Conservation (phyloP, 2,888 invertebrate species). For the Ethmia dodecea region DNA sequence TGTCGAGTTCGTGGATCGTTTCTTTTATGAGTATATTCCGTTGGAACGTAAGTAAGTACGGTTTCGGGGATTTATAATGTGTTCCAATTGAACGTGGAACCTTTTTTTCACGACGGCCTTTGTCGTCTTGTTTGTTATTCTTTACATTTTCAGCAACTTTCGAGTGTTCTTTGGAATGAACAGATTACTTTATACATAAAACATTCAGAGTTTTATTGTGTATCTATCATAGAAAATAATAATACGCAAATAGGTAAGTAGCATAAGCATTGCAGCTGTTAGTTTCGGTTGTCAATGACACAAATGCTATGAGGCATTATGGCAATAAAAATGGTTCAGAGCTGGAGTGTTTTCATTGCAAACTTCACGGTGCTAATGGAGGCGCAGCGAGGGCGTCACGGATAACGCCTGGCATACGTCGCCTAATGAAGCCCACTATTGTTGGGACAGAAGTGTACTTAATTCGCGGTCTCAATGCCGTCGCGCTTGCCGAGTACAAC, state of each 20-base stretch:
- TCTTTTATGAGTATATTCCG: conserved; percentile 68
- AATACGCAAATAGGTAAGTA: conserved; percentile 47
- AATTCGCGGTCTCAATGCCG: conserved; percentile 53
- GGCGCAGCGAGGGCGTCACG: conserved; percentile 58
- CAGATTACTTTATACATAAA: too few species aligned
- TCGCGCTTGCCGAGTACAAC: conserved; percentile 34
- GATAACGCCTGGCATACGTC: conserved; percentile 65
- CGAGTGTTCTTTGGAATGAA: conserved; percentile 12
- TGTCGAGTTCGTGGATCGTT: conserved; percentile 70
- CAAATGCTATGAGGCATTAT: conserved; percentile 69
- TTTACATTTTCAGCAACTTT: conserved; percentile 23
- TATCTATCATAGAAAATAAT: conserved; percentile 52
- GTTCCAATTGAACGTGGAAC: conserved; percentile 48
- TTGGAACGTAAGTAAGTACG: conserved; percentile 62
- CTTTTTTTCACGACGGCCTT: conserved; percentile 29
- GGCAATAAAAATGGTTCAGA: conserved; percentile 56
- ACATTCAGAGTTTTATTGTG: conserved; percentile 4
- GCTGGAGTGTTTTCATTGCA: conserved; percentile 63
- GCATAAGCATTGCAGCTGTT: conserved; percentile 39
- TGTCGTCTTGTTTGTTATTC: conserved; percentile 28
- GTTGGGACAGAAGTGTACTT: conserved; percentile 63
- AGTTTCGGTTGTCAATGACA: conserved; percentile 65
- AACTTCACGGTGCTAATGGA: conserved; percentile 61
- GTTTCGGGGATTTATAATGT: conserved; percentile 67
- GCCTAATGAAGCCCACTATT: conserved; percentile 69